Percentiles rank a stretch among this genome's conserved stretches.
Evolutionary conservation across 1,140 invertebrate species (phyloP).

Genomic region (Elymnias hypermnestra): DNA sequence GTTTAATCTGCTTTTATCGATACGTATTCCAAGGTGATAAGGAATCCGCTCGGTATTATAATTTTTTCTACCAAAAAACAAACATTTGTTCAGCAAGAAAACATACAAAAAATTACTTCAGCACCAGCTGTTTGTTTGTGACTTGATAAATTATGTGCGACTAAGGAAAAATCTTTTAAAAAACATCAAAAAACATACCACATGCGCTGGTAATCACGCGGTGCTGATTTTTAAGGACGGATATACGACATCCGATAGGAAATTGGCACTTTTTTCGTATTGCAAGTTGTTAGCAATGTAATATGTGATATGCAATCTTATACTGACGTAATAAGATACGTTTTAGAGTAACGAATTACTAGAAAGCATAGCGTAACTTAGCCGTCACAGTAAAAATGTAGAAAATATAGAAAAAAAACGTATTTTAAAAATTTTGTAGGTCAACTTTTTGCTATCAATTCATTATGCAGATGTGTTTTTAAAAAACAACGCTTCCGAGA

Average conservation of each 20-base stretch:
- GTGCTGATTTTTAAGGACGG: constrained; percentile 67
- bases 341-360: constrained; percentile 12
- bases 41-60: too few species aligned
- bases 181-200: constrained; percentile 52
- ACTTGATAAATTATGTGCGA: constrained; percentile 49
- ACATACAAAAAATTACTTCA: too few species aligned
- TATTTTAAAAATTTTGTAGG: constrained; percentile 64
- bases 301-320: background rate
- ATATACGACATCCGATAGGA: constrained; percentile 63
- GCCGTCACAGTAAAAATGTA: constrained; percentile 26
- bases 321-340: constrained; percentile 7
- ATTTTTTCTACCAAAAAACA: constrained; percentile 1
- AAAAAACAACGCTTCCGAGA: constrained; percentile 50
- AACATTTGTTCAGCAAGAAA: background rate
- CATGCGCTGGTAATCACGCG: constrained; percentile 61
- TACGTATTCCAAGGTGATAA: too few species aligned
- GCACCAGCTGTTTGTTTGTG: constrained; percentile 51
- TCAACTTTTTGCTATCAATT: constrained; percentile 71
- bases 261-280: constrained; percentile 67
- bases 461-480: constrained; percentile 69
- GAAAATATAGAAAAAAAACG: constrained; percentile 32
- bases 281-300: constrained; percentile 15
- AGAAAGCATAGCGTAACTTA: constrained; percentile 2
- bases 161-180: constrained; percentile 40
- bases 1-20: background rate